Evolutionary conservation across 2,797 vertebrate genomes (phyloP), one percentile per base, ranked within the genome.

Genomic region (Vespertilio murinus): DNA sequence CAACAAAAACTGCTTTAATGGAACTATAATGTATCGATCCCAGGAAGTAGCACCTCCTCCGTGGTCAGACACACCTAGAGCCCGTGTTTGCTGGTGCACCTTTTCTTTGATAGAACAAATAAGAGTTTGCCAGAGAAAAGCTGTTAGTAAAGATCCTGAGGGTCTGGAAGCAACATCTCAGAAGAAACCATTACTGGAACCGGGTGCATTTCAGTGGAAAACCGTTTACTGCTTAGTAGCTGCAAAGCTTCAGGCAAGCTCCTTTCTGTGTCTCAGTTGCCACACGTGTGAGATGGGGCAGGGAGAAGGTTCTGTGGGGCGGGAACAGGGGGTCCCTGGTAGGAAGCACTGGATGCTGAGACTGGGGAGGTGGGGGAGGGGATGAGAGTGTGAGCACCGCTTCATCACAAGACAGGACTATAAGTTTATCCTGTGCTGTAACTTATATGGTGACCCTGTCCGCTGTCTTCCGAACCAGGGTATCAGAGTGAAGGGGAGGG

Each of bases 1-100:
- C 56, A 30, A 69, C 78, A 83, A 91, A 94, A 90, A 12, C 38
- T 52, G 61, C 35, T 5, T 86, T 93, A 93, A 59, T 91, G 85
- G 92, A 79, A 61, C 3, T 12, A 0, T 90, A 52, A 85, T 33
- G 25, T 33, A 71, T 73, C 22, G 79, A 91, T 92, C 54, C 33
- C 35, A 82, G 88, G 75, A 95, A 75, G 54, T 22, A 40, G 17
- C 6, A 30, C 38, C 52, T 20, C 17, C 30, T 45, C 0, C 0
- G 22, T 40, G 38, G 40, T 73, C 35, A 79, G 30, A 70, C 0
- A 0, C 59, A 82, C 40, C 74, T 42, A 42, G 47, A 40, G 42
- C 49, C 70, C 0, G 6, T 64, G 40, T 77, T 88, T 78, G 65
- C 54, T 11, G 35, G 5, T 5, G 47, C 47, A 6, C 30, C 28